These are phyloP conservation scores for Chironomus striatipennis DNA, from an alignment of 1,140 invertebrate genomes.

Conservation along the genomic window DNA sequence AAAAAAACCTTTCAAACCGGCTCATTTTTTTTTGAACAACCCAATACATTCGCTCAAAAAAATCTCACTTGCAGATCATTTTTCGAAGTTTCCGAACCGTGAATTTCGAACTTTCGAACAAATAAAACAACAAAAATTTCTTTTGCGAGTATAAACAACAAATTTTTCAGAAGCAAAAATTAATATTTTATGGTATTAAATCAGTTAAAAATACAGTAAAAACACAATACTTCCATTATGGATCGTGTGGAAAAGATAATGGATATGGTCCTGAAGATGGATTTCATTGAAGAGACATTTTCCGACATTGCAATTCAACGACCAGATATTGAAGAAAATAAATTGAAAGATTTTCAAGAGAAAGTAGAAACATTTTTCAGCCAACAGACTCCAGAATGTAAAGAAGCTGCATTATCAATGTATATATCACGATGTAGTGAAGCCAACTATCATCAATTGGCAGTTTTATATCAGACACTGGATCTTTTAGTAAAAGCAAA, in stretches of 20 bases:
- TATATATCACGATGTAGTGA: background rate
- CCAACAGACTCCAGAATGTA: background rate
- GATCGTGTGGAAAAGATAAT: slow-evolving; percentile 17
- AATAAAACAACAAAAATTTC: too few relatives aligned
- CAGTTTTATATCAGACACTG: background rate
- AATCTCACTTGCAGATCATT: too few relatives aligned
- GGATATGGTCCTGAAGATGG: background rate
- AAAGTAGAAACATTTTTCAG: background rate
- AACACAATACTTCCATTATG: background rate
- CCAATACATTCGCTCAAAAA: too few relatives aligned
- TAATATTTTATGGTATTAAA: too few relatives aligned
- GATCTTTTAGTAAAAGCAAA: slow-evolving; percentile 23
- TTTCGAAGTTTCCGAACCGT: too few relatives aligned
- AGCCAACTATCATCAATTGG: background rate
- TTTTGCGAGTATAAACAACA: too few relatives aligned
- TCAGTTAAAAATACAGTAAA: background rate
- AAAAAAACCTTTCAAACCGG: too few relatives aligned
- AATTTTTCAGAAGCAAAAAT: too few relatives aligned
- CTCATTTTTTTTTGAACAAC: too few relatives aligned
- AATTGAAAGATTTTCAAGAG: slow-evolving; percentile 3
- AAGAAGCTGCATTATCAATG: slow-evolving; percentile 11
- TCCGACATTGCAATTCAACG: background rate
- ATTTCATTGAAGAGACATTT: background rate
- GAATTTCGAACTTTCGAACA: too few relatives aligned
- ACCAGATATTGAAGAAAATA: slow-evolving; percentile 6